Base-by-base conservation (phyloP, 2,888 invertebrate genomes). In the Perizoma affinitatum region DNA sequence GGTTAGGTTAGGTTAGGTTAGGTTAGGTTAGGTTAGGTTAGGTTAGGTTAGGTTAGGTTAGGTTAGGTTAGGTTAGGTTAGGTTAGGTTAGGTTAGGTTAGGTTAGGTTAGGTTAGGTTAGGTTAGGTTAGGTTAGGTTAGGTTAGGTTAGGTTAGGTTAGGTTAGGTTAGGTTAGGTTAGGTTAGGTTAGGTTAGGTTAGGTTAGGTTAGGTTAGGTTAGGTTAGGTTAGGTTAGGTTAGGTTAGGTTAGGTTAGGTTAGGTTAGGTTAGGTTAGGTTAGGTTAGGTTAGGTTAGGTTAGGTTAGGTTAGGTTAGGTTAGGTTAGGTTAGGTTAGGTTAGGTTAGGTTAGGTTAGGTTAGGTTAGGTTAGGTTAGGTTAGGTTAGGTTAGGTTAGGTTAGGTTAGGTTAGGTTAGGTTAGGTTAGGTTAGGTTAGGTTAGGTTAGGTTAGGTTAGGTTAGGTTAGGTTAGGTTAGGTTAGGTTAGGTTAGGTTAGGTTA, bases 1-100 rank as follows among this genome's bases (percentile, higher is more conserved):
- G 41, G 41, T 41, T 41, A 41, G 41, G 41, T 41, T 41, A 41
- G 41, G 41, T 41, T 41, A 41, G 41, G 41, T 41, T 41, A 41
- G 41, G 41, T 41, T 41, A 41, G 41, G 41, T 41, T 41, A 41
- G 41, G 41, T 41, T 41, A 41, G 41, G 41, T 41, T 41, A 41
- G 41, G 41, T 41, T 41, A 41, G 41, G 41, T 41, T 41, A 41
- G 41, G 41, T 41, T 41, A 41, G 41, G 41, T 41, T 41, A 41
- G 41, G 41, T 41, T 41, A 41, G 41, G 41, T 41, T 41, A 41
- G 41, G 41, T 41, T 41, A 41, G 41, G 41, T 41, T 41, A 41
- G 41, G 41, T 41, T 41, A 41, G 41, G 41, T 41, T 41, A 41
- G 41, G 41, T 41, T 41, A 41, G 41, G 41, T 41, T 41, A 41